Base-by-base conservation (phyloP, 2,888 invertebrate genomes). In the Andrena marginata region DNA sequence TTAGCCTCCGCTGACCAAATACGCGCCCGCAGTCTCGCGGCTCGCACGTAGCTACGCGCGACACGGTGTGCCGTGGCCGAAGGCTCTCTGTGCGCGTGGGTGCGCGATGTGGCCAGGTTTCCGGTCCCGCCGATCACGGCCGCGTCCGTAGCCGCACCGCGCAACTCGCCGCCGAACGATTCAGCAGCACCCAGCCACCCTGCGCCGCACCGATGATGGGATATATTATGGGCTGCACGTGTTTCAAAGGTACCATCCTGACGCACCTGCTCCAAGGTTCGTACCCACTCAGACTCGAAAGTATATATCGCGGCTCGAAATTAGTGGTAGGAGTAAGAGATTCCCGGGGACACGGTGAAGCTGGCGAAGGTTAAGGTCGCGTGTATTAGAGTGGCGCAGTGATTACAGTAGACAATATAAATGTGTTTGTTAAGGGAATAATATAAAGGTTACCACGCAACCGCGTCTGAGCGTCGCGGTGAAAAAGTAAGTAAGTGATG, bases 181-280 rank as follows among this genome's bases (percentile, higher is more conserved):
- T 7, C 23, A 56, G 56, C 56, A 20, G 23, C 20, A 73, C 33
- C 60, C 78, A 79, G 70, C 62, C 20, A 73, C 77, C 76, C 76
- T 84, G 77, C 80, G 73, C 88, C 89, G 89, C 91, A 90, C 95
- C 96, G 95, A 97, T 97, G 97, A 98, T 98, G 97, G 97, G 97
- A 95, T 97, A 97, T 96, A 97, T 97, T 96, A 97, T 97, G 98
- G 97, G 97, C 95, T 98, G 97, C 96, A 97, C 97, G 95, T 98
- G 97, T 96, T 96, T 98, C 95, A 97, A 97, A 97, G 97, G 97
- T 97, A 96, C 86, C 92, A 93, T 90, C 90, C 90, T 93, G 87
- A 88, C 91, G 87, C 93, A 92, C 90, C 92, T 93, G 64, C 92
- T 92, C 89, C 93, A 92, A 93, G 93, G 93, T 94, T 86, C 60